phyloP scores from a whole-genome alignment of 2,888 invertebrate species.

The Mayetiola destructor region DNA sequence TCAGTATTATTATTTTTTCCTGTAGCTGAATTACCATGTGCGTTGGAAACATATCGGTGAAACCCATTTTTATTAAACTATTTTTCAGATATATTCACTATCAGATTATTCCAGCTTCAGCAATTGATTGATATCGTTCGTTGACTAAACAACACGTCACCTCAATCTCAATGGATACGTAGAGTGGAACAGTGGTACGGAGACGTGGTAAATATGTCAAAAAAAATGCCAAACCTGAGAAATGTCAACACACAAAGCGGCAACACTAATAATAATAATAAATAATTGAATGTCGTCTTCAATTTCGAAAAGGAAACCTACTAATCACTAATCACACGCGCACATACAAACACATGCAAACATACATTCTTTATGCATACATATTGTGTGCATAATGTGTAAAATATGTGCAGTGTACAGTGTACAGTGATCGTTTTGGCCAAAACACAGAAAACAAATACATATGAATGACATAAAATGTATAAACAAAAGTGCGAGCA shows the following conservation, averaged over 20 bases:
- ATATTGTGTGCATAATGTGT: too few relatives aligned
- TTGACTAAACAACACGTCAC: neutral
- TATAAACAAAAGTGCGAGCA: neutral
- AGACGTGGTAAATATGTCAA: conserved; percentile 6
- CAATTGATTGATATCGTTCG: neutral
- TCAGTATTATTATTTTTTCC: neutral
- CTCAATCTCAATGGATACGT: conserved; percentile 5
- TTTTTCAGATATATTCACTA: neutral
- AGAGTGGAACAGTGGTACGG: neutral
- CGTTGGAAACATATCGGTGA: conserved; percentile 26
- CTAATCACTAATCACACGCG: neutral
- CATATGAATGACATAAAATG: neutral
- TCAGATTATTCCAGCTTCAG: neutral
- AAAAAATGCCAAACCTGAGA: neutral
- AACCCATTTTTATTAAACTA: neutral
- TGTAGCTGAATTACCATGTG: conserved; percentile 37
- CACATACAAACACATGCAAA: neutral
- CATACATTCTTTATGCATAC: neutral
- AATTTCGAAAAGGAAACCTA: neutral
- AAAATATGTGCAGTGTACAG: neutral
- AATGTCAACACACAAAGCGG: neutral
- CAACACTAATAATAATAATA: neutral
- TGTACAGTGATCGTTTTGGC: neutral
- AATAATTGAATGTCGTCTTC: neutral
- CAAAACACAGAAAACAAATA: neutral